phyloP scores from a whole-genome alignment of 2,888 invertebrate species.

The Herminia tarsipennalis region DNA sequence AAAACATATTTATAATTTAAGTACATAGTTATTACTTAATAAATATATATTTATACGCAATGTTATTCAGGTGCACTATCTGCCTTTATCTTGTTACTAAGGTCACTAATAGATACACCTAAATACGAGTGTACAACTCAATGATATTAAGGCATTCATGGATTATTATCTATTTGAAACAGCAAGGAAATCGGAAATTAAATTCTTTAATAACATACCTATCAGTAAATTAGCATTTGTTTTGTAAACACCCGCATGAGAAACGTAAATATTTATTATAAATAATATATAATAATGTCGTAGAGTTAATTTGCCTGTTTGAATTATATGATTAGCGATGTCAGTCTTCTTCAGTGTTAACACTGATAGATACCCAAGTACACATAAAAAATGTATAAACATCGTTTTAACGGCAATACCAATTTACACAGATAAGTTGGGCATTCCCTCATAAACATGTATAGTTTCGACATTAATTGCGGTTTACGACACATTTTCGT shows the following conservation, averaged over 20 bases:
- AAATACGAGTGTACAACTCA: conserved; percentile 31
- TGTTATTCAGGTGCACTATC: conserved; percentile 24
- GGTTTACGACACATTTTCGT: conserved; percentile 11
- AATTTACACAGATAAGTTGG: conserved; percentile 21
- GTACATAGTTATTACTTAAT: conserved; percentile 22
- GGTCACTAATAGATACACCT: conserved; percentile 33
- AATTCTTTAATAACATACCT: conserved; percentile 52
- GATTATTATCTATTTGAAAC: conserved; percentile 39
- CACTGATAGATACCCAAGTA: conserved; percentile 1
- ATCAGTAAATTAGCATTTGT: conserved; percentile 67
- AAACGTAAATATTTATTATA: conserved; percentile 74
- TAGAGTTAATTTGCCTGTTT: conserved; percentile 48
- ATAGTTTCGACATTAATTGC: conserved; percentile 17
- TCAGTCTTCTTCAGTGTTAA: conserved; percentile 14
- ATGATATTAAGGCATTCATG: conserved; percentile 29
- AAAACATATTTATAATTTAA: no score
- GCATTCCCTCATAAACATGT: conserved; percentile 17
- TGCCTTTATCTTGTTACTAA: conserved; percentile 33
- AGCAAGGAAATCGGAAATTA: conserved; percentile 60
- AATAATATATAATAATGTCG: conserved; percentile 64
- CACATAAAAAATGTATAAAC: conserved; percentile 6
- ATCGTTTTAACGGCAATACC: conserved; percentile 5
- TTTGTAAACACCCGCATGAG: conserved; percentile 70
- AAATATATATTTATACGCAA: conserved; percentile 12
- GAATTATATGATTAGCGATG: conserved; percentile 31